phyloP scores from a whole-genome alignment of 2,888 invertebrate genomes.

The Phlogophora meticulosa region DNA sequence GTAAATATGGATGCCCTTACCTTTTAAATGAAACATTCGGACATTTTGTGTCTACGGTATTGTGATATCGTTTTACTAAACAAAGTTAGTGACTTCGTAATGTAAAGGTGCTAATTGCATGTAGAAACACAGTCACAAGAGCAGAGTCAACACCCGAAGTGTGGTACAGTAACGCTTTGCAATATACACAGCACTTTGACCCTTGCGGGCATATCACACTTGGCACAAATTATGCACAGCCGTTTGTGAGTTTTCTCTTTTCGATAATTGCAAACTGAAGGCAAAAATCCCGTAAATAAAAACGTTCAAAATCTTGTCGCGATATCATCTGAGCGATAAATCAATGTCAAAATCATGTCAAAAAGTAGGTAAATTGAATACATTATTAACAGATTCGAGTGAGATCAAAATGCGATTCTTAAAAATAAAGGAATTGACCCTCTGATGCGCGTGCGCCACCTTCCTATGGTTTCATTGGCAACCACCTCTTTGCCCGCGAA shows the following conservation, averaged over 20 bases:
- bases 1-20: no score
- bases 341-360: no score
- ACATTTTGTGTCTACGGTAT: conserved; percentile 33
- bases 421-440: no score
- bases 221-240: conserved; percentile 28
- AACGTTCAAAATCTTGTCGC: no score
- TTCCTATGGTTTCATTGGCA: conserved; percentile 4
- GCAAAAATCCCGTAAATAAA: no score
- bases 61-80: conserved; percentile 56
- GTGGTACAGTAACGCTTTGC: conserved; percentile 50
- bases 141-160: conserved; percentile 63
- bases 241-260: conserved; percentile 11
- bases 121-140: conserved; percentile 64
- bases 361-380: no score
- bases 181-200: conserved; percentile 45
- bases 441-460: conserved; percentile 8
- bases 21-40: conserved; percentile 2
- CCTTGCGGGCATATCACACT: conserved; percentile 24
- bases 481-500: no score
- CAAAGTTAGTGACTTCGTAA: conserved; percentile 56
- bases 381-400: no score
- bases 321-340: no score
- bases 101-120: conserved; percentile 68
- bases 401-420: no score
- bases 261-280: not conserved